phyloP scores from a whole-genome alignment of 1,140 invertebrate species.

The Nymphalis io region DNA sequence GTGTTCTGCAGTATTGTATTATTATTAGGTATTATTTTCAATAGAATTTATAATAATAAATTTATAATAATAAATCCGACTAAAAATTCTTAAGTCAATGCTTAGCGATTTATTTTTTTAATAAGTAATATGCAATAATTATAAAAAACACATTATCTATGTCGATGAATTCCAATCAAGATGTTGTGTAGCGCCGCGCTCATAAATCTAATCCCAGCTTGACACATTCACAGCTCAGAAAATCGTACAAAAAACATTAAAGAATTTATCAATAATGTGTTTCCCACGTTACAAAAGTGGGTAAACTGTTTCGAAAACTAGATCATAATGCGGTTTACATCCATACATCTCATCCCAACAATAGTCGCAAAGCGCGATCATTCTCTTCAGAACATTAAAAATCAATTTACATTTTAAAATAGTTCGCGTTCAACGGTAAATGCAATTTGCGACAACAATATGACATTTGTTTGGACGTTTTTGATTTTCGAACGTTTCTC shows the following conservation, averaged over 20 bases:
- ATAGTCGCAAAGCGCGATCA: slow-evolving; percentile 17
- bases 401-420: slow-evolving; percentile 61
- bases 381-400: slow-evolving; percentile 56
- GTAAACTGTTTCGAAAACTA: slow-evolving; percentile 38
- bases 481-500: slow-evolving; percentile 36
- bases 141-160: no score
- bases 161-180: not conserved
- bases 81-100: no score
- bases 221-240: slow-evolving; percentile 10
- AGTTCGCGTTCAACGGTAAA: slow-evolving; percentile 44
- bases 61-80: no score
- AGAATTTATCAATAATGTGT: slow-evolving; percentile 21
- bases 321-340: slow-evolving; percentile 34
- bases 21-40: no score
- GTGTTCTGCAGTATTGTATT: no score
- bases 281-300: slow-evolving; percentile 40
- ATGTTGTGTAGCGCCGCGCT: not conserved
- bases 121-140: no score
- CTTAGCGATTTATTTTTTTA: no score
- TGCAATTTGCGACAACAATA: slow-evolving; percentile 49
- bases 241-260: slow-evolving; percentile 9
- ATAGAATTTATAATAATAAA: no score
- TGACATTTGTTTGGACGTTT: slow-evolving; percentile 39
- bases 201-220: slow-evolving; percentile 21
- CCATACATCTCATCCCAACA: slow-evolving; percentile 28